Evolutionary conservation across 2,888 invertebrate species (phyloP), one percentile per base, ranked within the genome.

Genomic region (Zygothrica quintamaculata): DNA sequence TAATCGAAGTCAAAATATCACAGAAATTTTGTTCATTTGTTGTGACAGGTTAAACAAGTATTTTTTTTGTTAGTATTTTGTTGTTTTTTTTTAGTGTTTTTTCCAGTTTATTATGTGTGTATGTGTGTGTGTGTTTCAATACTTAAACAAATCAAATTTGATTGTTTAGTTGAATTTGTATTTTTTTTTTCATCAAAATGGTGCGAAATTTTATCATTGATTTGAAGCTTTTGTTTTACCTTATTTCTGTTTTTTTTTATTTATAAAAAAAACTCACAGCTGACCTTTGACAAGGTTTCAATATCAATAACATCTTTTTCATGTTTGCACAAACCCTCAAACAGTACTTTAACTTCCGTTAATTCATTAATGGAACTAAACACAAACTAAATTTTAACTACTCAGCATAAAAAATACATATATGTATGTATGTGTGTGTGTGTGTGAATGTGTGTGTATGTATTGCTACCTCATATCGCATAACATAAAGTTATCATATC

Each of bases 21-120:
- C n/a, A n/a, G n/a, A 69, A 72, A 57, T 57, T 74, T 69, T 57
- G 56, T 43, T 46, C 57, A 70, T 69, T 67, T 57, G 36, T 55
- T 58, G 51, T 71, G 73, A 74, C 73, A 75, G 73, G 73, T 74
- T 74, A 66, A 52, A 75, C 73, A 55, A 59, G 71, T 71, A 66
- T 75, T 65, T 74, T 39, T 37, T 48, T 48, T 22, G 29, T 29
- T 29, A 1, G 29, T 18, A 12, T 60, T 43, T 6, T 47, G 1
- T 11, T 15, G 16, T 11, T 31, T 29, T 52, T 26, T 36, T 36
- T 11, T 26, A 37, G 34, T 53, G n/a, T 4, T 46, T 44, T 37
- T 42, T 22, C 18, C 18, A 22, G 2, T 36, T n/a, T 36, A 12
- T 36, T 31, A 12, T 42, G 43, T 64, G 31, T 51, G 3, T 26